Evolutionary conservation across 2,888 invertebrate genomes (phyloP).

Genomic region (Cephonodes hylas): DNA sequence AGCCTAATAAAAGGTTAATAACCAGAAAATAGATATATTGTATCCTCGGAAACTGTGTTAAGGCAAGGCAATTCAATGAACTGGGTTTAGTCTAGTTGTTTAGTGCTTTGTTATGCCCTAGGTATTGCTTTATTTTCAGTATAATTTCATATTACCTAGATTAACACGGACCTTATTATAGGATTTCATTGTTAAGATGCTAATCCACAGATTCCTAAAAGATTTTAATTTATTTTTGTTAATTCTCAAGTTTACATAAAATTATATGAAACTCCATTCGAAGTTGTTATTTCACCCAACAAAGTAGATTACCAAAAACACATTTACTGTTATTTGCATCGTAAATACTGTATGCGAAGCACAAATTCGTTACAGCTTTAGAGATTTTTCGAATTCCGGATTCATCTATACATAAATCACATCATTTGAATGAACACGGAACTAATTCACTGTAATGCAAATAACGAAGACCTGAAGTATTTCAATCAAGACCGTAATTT

Average conservation of each 20-base stretch:
- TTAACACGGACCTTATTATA: not conserved
- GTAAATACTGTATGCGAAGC: too few species aligned
- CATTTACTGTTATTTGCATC: too few species aligned
- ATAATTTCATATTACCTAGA: not conserved
- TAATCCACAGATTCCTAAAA: too few species aligned
- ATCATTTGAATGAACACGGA: not conserved
- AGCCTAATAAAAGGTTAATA: not conserved
- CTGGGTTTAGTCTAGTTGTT: not conserved
- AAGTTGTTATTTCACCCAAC: too few species aligned
- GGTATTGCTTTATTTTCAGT: not conserved
- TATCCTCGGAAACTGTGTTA: not conserved
- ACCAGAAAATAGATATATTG: not conserved
- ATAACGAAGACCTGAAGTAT: not conserved
- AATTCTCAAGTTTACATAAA: too few species aligned
- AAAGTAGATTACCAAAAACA: too few species aligned
- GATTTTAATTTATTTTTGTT: too few species aligned
- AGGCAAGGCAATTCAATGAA: not conserved
- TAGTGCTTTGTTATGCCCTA: not conserved
- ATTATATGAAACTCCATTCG: too few species aligned
- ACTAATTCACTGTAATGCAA: not conserved
- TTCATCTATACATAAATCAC: too few species aligned
- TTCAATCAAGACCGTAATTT: not conserved
- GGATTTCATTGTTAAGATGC: too few species aligned
- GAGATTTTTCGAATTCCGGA: too few species aligned
- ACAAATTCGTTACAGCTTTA: too few species aligned